phyloP scores from a whole-genome alignment of 2,888 invertebrate species.

The Scaptomyza caliginosa region DNA sequence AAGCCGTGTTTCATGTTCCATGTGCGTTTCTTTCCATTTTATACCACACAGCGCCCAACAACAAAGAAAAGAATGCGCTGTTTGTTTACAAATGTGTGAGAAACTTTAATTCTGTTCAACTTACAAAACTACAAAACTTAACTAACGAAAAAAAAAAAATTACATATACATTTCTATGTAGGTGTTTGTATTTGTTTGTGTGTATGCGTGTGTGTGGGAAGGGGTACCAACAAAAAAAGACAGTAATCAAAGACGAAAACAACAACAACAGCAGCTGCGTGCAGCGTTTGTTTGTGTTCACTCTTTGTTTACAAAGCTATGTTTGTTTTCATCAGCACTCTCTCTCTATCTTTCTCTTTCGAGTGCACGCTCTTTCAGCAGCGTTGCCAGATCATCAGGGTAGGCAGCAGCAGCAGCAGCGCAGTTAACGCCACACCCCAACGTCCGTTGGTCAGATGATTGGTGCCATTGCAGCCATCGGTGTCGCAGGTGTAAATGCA shows the following conservation, averaged over 20 bases:
- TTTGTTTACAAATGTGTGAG: conserved; percentile 29
- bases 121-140: conserved; percentile 38
- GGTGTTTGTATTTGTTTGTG: background rate
- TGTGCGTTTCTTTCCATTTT: conserved; percentile 13
- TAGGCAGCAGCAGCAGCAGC: conserved; percentile 12
- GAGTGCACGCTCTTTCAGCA: conserved; percentile 8
- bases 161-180: conserved; percentile 6
- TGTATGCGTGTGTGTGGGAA: background rate
- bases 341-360: background rate
- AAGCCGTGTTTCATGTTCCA: conserved; percentile 4
- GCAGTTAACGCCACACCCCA: conserved; percentile 47
- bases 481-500: conserved; percentile 93
- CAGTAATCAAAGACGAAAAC: conserved; percentile 30
- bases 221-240: conserved; percentile 10
- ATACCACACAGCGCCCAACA: background rate
- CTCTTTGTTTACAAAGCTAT: conserved; percentile 64
- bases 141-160: conserved; percentile 44
- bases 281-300: conserved; percentile 9
- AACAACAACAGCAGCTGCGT: conserved; percentile 8
- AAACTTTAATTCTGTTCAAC: conserved; percentile 47
- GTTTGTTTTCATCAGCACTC: conserved; percentile 24
- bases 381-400: conserved; percentile 57
- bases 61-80: background rate
- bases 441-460: conserved; percentile 16
- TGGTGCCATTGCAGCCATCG: conserved; percentile 92